Evolutionary conservation across 2,888 invertebrate species (phyloP), one percentile per base, ranked within the genome.

Genomic region (Horisme vitalbata): DNA sequence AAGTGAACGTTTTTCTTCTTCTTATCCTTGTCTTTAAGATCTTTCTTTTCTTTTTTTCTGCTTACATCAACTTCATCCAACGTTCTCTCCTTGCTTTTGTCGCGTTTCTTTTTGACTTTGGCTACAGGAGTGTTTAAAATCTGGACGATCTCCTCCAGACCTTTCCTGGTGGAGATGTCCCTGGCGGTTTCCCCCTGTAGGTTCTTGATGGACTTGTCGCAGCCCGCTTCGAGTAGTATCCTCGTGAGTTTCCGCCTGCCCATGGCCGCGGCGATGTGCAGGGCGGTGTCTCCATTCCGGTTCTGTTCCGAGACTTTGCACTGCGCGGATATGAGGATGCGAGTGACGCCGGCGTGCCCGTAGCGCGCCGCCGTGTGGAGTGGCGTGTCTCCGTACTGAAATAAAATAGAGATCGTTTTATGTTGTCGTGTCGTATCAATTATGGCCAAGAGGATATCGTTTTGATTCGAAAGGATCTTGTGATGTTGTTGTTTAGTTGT

Each of bases 181-280:
- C 94, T 90, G 0, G 98, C 95, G 0, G 96, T 96, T 80, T 99
- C 98, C 24, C 93, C 93, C 89, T 97, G 97, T 81, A 96, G 96
- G 82, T 97, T 97, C 45, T 92, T 88, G 64, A 68, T 79, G 52
- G 81, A 82, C 74, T 75, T 91, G 90, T 63, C 95, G 71, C 96
- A 95, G 41, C 95, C 95, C 0, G 97, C 95, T 75, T 98, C 97
- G 18, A 98, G 91, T 11, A 99, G 91, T 57, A 99, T 96, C 66
- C 96, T 92, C 6, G 97, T 97, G 48, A 99, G 90, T 84, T 98
- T 98, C 39, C 97, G 87, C 12, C 97, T 91, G 4, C 97, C 97
- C 96, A 98, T 96, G 1, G 98, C 98, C 5, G 97, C 95, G 0
- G 97, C 94, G 64, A 99, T 97, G 79, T 99, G 98, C 8, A 99